These are phyloP conservation scores for Sus cebifrons DNA, from an alignment of 2,797 vertebrate species.

Conservation along the genomic window DNA sequence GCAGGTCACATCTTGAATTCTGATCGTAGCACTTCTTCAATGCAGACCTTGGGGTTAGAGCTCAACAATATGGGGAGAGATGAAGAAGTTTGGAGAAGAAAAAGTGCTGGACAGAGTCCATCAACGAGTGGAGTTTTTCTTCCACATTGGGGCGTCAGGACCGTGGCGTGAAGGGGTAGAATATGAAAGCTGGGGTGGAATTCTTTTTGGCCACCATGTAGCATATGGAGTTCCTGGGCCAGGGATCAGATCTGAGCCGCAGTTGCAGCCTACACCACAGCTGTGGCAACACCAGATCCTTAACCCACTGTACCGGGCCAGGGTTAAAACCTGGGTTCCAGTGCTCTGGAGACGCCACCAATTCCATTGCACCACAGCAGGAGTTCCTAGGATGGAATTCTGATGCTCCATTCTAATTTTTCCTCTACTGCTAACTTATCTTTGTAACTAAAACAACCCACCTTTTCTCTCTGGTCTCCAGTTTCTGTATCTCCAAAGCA, in stretches of 20 bases:
- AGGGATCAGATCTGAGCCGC: no score
- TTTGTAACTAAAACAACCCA: not conserved
- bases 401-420: not conserved
- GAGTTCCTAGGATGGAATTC: not conserved
- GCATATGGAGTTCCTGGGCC: no score
- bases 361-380: no score
- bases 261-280: no score
- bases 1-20: not conserved
- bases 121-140: not conserved
- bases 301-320: no score
- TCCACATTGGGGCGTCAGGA: not conserved
- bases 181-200: not conserved
- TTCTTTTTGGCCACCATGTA: not conserved
- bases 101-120: not conserved
- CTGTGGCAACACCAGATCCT: no score
- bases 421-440: slow-evolving; percentile 25
- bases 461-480: not conserved
- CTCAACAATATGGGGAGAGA: not conserved
- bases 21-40: not conserved
- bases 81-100: not conserved
- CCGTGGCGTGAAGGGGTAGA: not conserved
- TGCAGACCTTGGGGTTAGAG: not conserved
- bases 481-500: slow-evolving; percentile 33
- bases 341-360: no score
- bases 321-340: no score